Base-by-base conservation (phyloP, 2,888 invertebrate species). In the Magallana nippona region DNA sequence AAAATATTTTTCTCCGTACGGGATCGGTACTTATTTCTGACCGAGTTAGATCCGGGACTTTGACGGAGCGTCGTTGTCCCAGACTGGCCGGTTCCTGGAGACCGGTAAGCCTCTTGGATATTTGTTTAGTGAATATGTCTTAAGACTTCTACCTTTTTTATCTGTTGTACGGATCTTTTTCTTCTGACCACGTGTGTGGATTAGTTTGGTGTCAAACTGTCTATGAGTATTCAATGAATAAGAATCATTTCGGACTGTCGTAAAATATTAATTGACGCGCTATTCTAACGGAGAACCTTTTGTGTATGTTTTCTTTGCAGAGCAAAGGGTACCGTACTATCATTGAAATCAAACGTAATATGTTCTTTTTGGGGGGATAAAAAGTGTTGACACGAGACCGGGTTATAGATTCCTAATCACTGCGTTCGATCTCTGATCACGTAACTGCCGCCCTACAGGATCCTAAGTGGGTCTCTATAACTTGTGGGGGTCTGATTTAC, bases 401-500 rank as follows among this genome's bases (percentile, higher is more conserved):
- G 71, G 71, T 32, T 71, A 27, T 44, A 44, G 3, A 11, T 63
- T 13, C 13, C 27, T 32, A 27, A 71, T 27, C 27, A 15, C 15
- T 71, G 71, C 11, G 27, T 71, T 71, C 71, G 32, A 71, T 71
- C 13, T 60, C 60, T 71, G 27, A 22, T 15, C 15, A 71, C 27
- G 22, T 71, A 71, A 71, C 32, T 27, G 15, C 15, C 22, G 71
- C 15, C 32, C 71, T 13, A 63, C 13, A 63, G 11, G 27, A 15
- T 27, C 63, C 63, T 27, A 13, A 2, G 71, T 27, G 71, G 44
- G 32, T 27, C 27, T 71, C 13, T 71, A 13, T 71, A 22, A 71
- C 71, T 71, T 71, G 11, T 11, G 71, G 71, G 19, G 71, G 27
- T 71, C 19, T 71, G 32, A 71, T 71, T 71, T 71, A 71, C 32